These are phyloP conservation scores for Corvus hawaiiensis DNA, from an alignment of 2,113 vertebrate species.

Conservation along the genomic window DNA sequence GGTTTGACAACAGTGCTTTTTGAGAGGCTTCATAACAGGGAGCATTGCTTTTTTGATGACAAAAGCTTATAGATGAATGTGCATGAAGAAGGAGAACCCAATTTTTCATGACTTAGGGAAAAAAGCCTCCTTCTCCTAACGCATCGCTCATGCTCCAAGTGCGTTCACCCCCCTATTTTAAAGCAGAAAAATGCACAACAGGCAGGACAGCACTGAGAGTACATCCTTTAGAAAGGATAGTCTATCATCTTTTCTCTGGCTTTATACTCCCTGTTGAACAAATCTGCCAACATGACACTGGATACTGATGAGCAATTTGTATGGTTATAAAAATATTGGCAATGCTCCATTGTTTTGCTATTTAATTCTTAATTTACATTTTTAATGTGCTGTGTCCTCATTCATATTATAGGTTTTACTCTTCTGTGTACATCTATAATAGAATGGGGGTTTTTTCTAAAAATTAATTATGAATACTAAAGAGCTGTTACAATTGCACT, in stretches of 20 bases:
- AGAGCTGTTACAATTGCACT: constrained; percentile 24
- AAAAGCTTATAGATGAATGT: not conserved
- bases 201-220: not conserved
- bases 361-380: constrained; percentile 75
- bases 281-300: constrained; percentile 55
- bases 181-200: not conserved
- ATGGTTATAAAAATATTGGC: constrained; percentile 55
- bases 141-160: not conserved
- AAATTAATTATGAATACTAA: constrained; percentile 57
- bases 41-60: not conserved
- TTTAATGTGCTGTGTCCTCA: constrained; percentile 69
- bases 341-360: constrained; percentile 69
- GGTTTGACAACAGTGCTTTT: not conserved
- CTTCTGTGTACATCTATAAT: constrained; percentile 58
- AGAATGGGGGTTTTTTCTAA: not conserved
- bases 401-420: constrained; percentile 57
- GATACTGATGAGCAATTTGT: constrained; percentile 65
- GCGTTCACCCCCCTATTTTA: not conserved
- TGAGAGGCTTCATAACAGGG: not conserved
- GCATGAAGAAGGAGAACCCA: not conserved
- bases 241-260: constrained; percentile 38
- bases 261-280: constrained; percentile 30
- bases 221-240: constrained; percentile 6
- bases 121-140: not conserved
- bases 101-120: not conserved